Conservation (phyloP, 2,888 invertebrate species). For the Zelleria hepariella region DNA sequence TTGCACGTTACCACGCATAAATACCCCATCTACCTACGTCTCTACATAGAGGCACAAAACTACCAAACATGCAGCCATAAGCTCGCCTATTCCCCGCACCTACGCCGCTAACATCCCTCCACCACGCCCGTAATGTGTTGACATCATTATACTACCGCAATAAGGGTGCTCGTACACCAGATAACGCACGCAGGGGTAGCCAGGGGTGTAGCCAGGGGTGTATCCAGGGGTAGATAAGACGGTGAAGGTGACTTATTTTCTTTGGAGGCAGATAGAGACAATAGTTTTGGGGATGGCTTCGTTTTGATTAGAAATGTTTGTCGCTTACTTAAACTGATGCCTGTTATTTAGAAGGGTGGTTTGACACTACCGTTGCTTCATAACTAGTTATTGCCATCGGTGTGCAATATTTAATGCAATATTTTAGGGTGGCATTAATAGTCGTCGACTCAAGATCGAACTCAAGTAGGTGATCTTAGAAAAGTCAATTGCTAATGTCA, state of each 20-base stretch:
- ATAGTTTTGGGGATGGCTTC: not conserved
- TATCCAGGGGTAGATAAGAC: not conserved
- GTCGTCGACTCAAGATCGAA: too few species aligned
- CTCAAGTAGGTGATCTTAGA: too few species aligned
- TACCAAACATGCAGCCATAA: not conserved
- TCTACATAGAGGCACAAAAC: not conserved
- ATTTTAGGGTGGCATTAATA: too few species aligned
- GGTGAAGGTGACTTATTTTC: not conserved
- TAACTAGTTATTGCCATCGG: too few species aligned
- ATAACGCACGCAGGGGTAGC: slow-evolving; percentile 27
- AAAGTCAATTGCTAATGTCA: too few species aligned
- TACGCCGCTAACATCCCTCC: not conserved
- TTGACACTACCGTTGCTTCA: too few species aligned
- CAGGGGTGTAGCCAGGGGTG: not conserved
- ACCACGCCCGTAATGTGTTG: slow-evolving; percentile 44
- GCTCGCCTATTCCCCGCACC: not conserved
- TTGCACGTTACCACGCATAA: too few species aligned
- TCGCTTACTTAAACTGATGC: too few species aligned
- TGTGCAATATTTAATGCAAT: too few species aligned
- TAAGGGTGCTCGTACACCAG: slow-evolving; percentile 44
- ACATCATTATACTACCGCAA: slow-evolving; percentile 51
- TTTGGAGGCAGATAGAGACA: not conserved
- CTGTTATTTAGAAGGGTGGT: too few species aligned
- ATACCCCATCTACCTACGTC: too few species aligned
- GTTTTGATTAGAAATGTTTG: not conserved